A percentile compares a stretch with the other conserved stretches of the same genome.
phyloP scores from a whole-genome alignment of 2,113 vertebrate genomes.

The Andinoacara biseriatus region DNA sequence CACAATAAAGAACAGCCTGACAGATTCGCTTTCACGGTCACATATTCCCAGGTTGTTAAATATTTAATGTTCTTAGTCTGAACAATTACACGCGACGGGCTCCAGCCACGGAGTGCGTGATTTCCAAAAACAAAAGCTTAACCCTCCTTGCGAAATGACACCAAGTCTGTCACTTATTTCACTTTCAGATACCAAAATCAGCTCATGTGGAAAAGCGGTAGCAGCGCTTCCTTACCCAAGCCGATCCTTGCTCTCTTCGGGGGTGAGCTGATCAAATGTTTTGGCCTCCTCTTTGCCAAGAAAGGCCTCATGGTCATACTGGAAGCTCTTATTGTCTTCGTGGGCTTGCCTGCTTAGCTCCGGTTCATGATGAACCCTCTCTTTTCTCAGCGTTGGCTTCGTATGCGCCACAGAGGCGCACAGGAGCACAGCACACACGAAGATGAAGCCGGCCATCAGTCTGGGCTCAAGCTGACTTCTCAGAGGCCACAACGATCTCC shows the following conservation, averaged over 20 bases:
- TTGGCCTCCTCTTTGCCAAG: conserved; percentile 93
- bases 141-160: neutral
- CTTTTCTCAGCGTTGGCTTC: conserved; percentile 90
- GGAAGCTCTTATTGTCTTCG: conserved; percentile 89
- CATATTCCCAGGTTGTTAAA: conserved; percentile 35
- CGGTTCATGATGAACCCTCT: conserved; percentile 85
- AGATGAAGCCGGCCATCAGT: conserved; percentile 72
- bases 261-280: conserved; percentile 95
- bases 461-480: conserved; percentile 8
- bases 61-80: conserved; percentile 36
- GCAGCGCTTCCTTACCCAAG: conserved; percentile 84
- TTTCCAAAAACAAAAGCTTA: conserved; percentile 11
- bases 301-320: conserved; percentile 97
- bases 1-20: conserved; percentile 9
- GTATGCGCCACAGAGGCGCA: conserved; percentile 65
- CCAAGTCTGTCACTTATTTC: neutral
- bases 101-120: neutral
- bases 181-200: neutral
- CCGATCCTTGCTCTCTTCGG: conserved; percentile 90
- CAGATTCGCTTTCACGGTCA: conserved; percentile 38
- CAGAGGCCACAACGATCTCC: neutral
- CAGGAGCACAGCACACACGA: conserved; percentile 72
- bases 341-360: conserved; percentile 79
- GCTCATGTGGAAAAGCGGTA: neutral
- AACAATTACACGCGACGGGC: conserved; percentile 36